Base-by-base conservation (phyloP, 2,797 vertebrate genomes). In the Poeciliopsis presidionis region DNA sequence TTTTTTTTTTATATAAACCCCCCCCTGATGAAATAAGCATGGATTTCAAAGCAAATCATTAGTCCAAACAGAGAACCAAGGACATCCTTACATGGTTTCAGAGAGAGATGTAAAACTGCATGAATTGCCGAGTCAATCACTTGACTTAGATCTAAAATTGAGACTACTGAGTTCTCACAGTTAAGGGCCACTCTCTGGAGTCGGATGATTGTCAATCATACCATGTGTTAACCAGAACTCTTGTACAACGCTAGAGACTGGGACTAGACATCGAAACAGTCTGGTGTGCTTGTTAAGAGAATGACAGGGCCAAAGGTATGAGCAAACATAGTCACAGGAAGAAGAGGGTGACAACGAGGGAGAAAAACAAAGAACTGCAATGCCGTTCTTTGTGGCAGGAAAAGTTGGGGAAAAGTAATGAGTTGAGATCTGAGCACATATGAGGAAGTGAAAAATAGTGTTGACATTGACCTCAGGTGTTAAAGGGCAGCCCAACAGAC, bases 401-500 rank as follows among this genome's bases (percentile, higher is more conserved):
- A 77, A 81, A 59, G 59, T 72, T 53, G 57, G 73, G 73, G 47
- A 81, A 78, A 86, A 55, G 39, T n/a, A 79, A 76, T 12, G 4
- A 16, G 28, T 79, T 49, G 76, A 73, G 61, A 84, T 67, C 3
- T 57, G 46, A 82, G 7, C 18, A 57, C 43, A 79, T 49, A 45
- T 77, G 72, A 79, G 75, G 53, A 78, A 33, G 67, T 72, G 67
- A 57, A n/a, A 84, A 76, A 73, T 72, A 73, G 72, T 75, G 86
- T 74, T 75, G 87, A 84, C 83, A 85, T 76, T 28, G 53, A 73
- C 79, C 81, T 84, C 72, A 86, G 87, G 83, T 89, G 88, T 86
- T 76, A 79, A 39, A 70, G 72, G 20, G 51, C 14, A 43, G 45
- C 74, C 65, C 73, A 0, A 7, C 73, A 70, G 30, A 43, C 53